Evolutionary conservation across 2,113 vertebrate genomes (phyloP), one percentile per base, ranked within the genome.

Genomic region (Ceyx cyanopectus): DNA sequence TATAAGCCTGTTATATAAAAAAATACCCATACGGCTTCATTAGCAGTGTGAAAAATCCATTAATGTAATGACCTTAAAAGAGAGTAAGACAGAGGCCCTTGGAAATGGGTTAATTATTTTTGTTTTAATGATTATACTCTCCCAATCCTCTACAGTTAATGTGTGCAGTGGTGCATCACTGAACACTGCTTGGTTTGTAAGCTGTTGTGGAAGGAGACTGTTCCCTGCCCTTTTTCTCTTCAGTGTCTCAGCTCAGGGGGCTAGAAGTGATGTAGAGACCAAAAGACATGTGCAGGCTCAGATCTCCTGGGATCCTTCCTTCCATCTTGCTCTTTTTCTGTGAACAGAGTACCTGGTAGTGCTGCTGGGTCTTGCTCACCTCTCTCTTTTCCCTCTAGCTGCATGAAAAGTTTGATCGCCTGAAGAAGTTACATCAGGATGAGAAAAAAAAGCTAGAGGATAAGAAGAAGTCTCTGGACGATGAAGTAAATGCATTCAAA

Each of bases 401-500:
- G 79, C 99, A 99, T 1, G 99, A 99, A 96, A 99, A 99, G 95
- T 99, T 99, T 97, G 99, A 99, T 92, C 99, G 98, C 66, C 94
- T 99, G 95, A 99, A 99, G 98, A 99, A 99, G 87, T 98, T 99
- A 69, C 99, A 99, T 96, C 99, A 99, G 97, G 99, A 99, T 1
- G 99, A 99, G 93, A 99, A 99, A 92, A 99, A 99, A 97, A 99
- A 99, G 93, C 96, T 99, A 72, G 99, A 99, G 95, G 99, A 99
- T 26, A 99, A 99, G 97, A 99, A 98, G 97, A 99, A 99, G 91
- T 87, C 97, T 53, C 97, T 99, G 87, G 99, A 99, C 16, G 99
- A 99, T 43, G 99, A 99, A 97, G 95, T 99, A 58, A 99, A 99
- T 56, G 98, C 98, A 61, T 99, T 99, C 97, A 99, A 99, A 97